Percentiles rank a stretch among this genome's conserved stretches.
Conservation (phyloP, 2,113 vertebrate species). For the Rousettus leschenaultii region DNA sequence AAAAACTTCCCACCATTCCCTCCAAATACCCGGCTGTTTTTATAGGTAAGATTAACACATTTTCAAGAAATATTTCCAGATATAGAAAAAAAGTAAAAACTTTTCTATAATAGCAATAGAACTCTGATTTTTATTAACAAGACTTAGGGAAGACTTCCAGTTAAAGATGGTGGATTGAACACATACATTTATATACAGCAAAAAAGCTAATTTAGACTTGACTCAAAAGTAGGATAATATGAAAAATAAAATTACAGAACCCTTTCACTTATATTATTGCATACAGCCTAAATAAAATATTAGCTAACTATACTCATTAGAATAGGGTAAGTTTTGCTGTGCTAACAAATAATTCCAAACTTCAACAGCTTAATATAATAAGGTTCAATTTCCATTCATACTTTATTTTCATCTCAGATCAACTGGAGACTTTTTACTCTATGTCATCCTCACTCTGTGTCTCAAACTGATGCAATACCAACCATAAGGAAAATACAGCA, state of each 20-base stretch:
- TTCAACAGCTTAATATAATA: not conserved
- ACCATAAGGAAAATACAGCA: not conserved
- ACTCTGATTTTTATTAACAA: not conserved
- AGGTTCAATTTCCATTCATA: not conserved
- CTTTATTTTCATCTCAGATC: not conserved
- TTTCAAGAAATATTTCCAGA: not conserved
- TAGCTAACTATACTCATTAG: not conserved
- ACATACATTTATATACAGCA: not conserved
- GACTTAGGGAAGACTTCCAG: not conserved
- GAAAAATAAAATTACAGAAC: not conserved
- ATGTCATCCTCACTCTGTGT: not conserved
- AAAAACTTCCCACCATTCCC: not conserved
- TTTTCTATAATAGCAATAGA: not conserved
- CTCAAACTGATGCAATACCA: not conserved
- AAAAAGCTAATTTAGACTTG: not conserved
- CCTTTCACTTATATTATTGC: not conserved
- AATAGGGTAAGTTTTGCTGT: not conserved
- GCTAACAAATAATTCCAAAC: not conserved
- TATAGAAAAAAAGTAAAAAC: not conserved
- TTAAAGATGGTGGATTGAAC: not conserved
- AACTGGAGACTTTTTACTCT: not conserved
- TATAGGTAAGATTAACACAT: not conserved
- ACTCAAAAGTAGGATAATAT: not conserved
- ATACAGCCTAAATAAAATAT: not conserved
- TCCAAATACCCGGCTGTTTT: not conserved